A percentile compares a stretch with the other conserved stretches of the same genome.
phyloP scores from a whole-genome alignment of 2,888 invertebrate genomes.

The Masnerella sp. region DNA sequence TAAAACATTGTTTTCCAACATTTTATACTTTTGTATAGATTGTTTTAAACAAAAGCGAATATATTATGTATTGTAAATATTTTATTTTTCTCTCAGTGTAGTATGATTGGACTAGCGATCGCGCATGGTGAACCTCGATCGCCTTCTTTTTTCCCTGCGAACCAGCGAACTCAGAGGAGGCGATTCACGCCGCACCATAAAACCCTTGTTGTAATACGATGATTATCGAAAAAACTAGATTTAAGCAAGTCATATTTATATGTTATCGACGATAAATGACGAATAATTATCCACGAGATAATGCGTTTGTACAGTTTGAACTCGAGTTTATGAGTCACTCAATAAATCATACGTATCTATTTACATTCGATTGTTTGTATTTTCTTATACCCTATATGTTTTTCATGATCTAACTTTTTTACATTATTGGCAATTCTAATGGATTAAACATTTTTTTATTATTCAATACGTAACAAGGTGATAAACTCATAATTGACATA shows the following conservation, averaged over 20 bases:
- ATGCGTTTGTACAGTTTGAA: conserved; percentile 59
- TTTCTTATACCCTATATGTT: too few species aligned
- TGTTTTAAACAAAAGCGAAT: too few species aligned
- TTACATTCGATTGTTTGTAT: too few species aligned
- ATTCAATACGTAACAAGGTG: too few species aligned
- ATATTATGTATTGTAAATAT: too few species aligned
- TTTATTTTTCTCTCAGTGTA: too few species aligned
- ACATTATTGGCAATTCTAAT: too few species aligned
- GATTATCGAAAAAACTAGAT: conserved; percentile 37
- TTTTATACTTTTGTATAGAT: too few species aligned
- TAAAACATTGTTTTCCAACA: too few species aligned
- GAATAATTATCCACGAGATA: conserved; percentile 57
- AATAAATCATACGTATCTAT: conserved; percentile 59
- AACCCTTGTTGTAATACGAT: conserved; percentile 21
- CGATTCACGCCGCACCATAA: conserved; percentile 74
- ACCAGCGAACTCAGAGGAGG: conserved; percentile 63
- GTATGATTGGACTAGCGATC: conserved; percentile 8
- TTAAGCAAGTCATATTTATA: conserved; percentile 60
- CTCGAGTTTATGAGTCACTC: conserved; percentile 57
- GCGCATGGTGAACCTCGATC: conserved; percentile 74
- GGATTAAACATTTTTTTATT: too few species aligned
- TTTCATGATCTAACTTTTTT: too few species aligned
- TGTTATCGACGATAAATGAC: conserved; percentile 32
- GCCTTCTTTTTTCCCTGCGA: conserved; percentile 65
- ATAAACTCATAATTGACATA: too few species aligned